Percentiles rank a stretch among this genome's conserved stretches.
Conservation (phyloP, 2,888 invertebrate genomes). For the Euproctis similis region DNA sequence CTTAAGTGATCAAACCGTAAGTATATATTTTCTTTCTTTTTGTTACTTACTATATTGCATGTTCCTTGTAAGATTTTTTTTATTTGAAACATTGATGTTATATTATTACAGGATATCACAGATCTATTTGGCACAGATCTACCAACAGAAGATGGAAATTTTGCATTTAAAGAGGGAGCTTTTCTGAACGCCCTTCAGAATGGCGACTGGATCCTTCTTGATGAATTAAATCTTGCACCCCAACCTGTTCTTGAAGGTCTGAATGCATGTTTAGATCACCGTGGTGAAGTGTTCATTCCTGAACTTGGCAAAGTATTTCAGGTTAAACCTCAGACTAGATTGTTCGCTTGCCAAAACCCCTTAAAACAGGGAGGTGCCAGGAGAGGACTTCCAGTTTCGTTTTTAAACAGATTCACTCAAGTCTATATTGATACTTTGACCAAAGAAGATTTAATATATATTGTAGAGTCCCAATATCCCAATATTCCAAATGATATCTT, state of each 20-base stretch:
- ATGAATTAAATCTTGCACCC: constrained; percentile 98
- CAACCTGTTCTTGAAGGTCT: constrained; percentile 98
- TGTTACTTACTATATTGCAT: no score
- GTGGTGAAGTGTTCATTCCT: constrained; percentile 96
- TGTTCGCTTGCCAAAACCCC: constrained; percentile 99
- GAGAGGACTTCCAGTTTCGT: constrained; percentile 96
- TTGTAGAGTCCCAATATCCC: constrained; percentile 80
- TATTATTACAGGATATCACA: constrained; percentile 93
- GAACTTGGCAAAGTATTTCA: constrained; percentile 92
- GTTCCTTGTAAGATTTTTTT: no score
- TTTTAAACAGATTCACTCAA: constrained; percentile 97
- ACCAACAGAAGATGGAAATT: constrained; percentile 95
- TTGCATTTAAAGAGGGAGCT: constrained; percentile 98
- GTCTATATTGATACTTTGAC: constrained; percentile 82
- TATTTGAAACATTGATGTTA: no score
- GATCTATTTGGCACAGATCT: constrained; percentile 99
- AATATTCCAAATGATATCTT: constrained; percentile 77
- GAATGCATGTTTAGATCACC: constrained; percentile 98
- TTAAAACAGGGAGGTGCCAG: constrained; percentile 96
- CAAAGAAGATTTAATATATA: constrained; percentile 79
- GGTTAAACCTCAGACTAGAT: constrained; percentile 83
- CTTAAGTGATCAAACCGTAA: constrained; percentile 97
- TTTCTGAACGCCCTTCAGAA: constrained; percentile 93
- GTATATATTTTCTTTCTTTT: constrained; percentile 27
- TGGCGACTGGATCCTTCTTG: constrained; percentile 96